phyloP scores from a whole-genome alignment of 2,888 invertebrate genomes.

The Idaea straminata region DNA sequence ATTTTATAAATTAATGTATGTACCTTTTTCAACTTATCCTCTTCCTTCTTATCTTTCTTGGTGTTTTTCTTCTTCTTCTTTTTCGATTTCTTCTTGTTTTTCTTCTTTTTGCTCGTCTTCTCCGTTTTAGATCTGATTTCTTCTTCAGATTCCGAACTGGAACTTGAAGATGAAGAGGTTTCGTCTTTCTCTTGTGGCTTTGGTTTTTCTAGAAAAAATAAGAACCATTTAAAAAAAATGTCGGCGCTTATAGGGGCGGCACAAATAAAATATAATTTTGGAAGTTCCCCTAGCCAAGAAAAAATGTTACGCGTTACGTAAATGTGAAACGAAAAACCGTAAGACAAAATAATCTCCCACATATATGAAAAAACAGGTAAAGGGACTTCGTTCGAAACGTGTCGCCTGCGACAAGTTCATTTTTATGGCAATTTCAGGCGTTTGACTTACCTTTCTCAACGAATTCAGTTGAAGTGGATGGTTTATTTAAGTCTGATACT shows the following conservation, averaged over 20 bases:
- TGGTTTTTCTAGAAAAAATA: slow-evolving; percentile 36
- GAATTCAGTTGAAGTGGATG: slow-evolving; percentile 29
- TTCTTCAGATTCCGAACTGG: slow-evolving; percentile 64
- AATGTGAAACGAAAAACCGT: too few relatives aligned
- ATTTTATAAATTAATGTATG: slow-evolving; percentile 3
- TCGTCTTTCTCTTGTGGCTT: slow-evolving; percentile 33
- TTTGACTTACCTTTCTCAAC: slow-evolving; percentile 41
- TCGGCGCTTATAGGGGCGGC: too few relatives aligned
- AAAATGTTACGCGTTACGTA: too few relatives aligned
- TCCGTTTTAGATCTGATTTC: slow-evolving; percentile 67
- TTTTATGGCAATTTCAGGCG: too few relatives aligned
- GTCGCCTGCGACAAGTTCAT: too few relatives aligned
- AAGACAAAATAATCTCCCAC: too few relatives aligned
- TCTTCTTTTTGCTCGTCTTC: slow-evolving; percentile 75
- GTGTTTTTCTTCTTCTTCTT: slow-evolving; percentile 60
- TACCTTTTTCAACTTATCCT: slow-evolving; percentile 80
- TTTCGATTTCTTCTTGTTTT: slow-evolving; percentile 71
- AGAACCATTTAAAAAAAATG: too few relatives aligned
- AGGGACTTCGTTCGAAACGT: too few relatives aligned
- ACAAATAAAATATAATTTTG: too few relatives aligned
- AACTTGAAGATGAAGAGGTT: slow-evolving; percentile 55
- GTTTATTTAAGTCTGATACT: slow-evolving; percentile 37
- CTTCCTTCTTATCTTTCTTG: slow-evolving; percentile 72
- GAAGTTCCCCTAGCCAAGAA: too few relatives aligned
- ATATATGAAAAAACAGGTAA: too few relatives aligned